phyloP scores from a whole-genome alignment of 2,113 vertebrate species.

The Pavo muticus region DNA sequence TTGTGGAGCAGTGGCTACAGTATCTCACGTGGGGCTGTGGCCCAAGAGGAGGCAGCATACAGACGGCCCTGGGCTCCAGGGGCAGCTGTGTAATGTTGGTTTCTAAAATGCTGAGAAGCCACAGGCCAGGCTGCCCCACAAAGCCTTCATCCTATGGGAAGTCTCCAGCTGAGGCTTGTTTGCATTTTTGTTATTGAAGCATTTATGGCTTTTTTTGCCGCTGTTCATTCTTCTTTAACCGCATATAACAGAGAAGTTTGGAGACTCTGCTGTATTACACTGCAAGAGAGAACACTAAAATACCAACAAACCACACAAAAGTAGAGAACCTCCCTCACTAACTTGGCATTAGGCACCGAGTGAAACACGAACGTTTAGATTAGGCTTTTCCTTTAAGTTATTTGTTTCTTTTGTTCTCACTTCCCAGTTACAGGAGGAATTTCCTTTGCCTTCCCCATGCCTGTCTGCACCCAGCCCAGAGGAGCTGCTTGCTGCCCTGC shows the following conservation, averaged over 20 bases:
- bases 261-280: background rate
- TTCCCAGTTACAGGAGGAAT: slow-evolving; percentile 47
- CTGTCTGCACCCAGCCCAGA: background rate
- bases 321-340: background rate
- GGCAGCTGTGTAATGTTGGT: background rate
- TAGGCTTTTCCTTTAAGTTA: slow-evolving; percentile 62
- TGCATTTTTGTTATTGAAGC: background rate
- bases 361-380: slow-evolving; percentile 20
- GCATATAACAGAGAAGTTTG: background rate
- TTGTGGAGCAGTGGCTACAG: background rate
- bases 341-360: background rate
- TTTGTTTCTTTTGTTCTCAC: slow-evolving; percentile 67
- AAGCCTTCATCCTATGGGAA: background rate
- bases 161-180: background rate
- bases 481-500: background rate
- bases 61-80: background rate
- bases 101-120: background rate
- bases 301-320: background rate
- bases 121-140: background rate
- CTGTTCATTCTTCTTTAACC: background rate
- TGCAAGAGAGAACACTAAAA: background rate
- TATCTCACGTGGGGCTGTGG: background rate
- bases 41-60: background rate
- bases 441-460: slow-evolving; percentile 44
- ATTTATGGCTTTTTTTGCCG: background rate